Evolutionary conservation across 1,140 invertebrate species (phyloP).

Genomic region (Colletes latitarsis): DNA sequence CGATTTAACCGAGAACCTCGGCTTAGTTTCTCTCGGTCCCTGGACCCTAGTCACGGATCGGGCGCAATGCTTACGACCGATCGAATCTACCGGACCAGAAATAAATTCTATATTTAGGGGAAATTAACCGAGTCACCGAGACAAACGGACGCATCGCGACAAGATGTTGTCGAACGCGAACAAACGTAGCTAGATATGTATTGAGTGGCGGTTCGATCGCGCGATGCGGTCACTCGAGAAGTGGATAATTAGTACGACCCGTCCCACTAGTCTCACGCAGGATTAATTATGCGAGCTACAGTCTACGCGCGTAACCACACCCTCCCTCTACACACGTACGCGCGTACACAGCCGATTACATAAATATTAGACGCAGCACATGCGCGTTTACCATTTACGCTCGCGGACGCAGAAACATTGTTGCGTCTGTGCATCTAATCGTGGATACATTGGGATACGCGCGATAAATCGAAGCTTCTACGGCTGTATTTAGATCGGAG

Average conservation of each 20-base stretch:
- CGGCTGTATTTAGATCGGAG: too few relatives aligned
- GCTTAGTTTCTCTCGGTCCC: background rate
- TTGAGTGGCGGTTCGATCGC: background rate
- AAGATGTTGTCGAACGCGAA: too few relatives aligned
- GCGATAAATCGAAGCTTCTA: too few relatives aligned
- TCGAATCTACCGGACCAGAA: background rate
- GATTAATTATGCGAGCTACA: conserved; percentile 63
- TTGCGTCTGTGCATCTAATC: too few relatives aligned
- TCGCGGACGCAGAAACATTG: background rate
- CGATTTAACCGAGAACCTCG: conserved; percentile 42
- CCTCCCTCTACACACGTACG: too few relatives aligned
- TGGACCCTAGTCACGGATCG: background rate
- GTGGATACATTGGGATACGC: too few relatives aligned
- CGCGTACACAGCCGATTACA: conserved; percentile 29
- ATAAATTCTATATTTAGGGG: background rate
- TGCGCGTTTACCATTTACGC: conserved; percentile 6
- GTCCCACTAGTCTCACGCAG: conserved; percentile 58
- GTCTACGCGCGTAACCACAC: conserved; percentile 40
- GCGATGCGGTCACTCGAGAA: conserved; percentile 56
- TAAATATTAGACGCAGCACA: conserved; percentile 41
- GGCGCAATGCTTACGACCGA: conserved; percentile 4
- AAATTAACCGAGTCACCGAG: conserved; percentile 10
- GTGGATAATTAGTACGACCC: conserved; percentile 63
- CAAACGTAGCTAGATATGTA: too few relatives aligned
- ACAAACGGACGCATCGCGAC: background rate